phyloP scores from a whole-genome alignment of 2,797 vertebrate species.

The Silurus aristotelis region DNA sequence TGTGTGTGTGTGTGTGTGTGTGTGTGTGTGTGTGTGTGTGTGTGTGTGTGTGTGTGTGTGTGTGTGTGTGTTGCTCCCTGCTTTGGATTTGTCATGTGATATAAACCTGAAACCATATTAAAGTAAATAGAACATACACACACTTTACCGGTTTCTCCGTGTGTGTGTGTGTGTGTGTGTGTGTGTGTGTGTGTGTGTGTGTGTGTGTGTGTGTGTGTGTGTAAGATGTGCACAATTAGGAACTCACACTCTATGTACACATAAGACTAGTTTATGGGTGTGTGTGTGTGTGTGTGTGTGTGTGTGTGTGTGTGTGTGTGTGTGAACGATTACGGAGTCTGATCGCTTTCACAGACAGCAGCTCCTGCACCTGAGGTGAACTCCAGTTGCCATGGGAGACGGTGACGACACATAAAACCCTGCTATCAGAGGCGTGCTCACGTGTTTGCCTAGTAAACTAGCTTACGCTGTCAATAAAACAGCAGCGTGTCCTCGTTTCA shows the following conservation, averaged over 20 bases:
- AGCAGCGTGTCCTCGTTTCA: conserved; percentile 5
- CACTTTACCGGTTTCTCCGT: background rate
- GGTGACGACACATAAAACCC: conserved; percentile 2
- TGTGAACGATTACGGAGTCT: background rate
- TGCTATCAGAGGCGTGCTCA: background rate
- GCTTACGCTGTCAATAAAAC: background rate
- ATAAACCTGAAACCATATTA: conserved; percentile 4
- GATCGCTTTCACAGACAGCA: background rate
- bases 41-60: conserved; percentile 6
- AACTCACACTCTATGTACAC: background rate
- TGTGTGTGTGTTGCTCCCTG: background rate
- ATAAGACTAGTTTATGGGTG: too few relatives aligned
- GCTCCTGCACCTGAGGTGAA: background rate
- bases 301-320: background rate
- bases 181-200: too few relatives aligned
- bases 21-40: background rate
- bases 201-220: too few relatives aligned
- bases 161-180: too few relatives aligned
- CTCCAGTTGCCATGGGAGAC: background rate
- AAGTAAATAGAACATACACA: background rate
- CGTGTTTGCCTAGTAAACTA: background rate
- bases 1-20: background rate
- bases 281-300: background rate
- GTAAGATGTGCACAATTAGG: too few relatives aligned
- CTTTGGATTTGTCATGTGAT: background rate